These are phyloP conservation scores for Heliconius melpomene DNA, from an alignment of 1,140 invertebrate species.

Conservation along the genomic window DNA sequence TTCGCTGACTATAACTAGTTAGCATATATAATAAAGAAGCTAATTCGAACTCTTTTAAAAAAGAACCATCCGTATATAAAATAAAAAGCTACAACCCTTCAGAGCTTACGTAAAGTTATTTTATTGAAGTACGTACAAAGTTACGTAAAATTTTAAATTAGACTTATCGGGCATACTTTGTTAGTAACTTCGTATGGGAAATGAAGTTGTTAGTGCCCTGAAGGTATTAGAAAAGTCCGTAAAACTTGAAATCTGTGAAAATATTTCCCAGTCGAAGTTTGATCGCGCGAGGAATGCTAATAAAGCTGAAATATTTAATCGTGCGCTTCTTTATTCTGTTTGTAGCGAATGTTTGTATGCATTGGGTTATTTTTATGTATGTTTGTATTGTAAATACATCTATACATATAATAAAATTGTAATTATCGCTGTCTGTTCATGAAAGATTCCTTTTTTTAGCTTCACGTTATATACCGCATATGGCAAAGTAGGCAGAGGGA, in stretches of 20 bases:
- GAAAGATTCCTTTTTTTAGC: too few species aligned
- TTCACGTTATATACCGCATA: too few species aligned
- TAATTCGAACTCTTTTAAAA: background rate
- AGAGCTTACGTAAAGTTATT: too few species aligned
- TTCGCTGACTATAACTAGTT: too few species aligned
- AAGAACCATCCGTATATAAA: background rate
- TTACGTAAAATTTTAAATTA: constrained; percentile 15
- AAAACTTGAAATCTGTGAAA: constrained; percentile 15
- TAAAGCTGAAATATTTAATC: constrained; percentile 26
- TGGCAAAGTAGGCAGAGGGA: too few species aligned
- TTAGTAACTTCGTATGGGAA: constrained; percentile 19
- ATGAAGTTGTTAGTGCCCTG: constrained; percentile 25
- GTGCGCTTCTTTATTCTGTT: constrained; percentile 13
- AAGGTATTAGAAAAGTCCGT: constrained; percentile 35
- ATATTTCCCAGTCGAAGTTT: constrained; percentile 19
- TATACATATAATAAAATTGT: too few species aligned
- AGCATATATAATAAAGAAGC: background rate
- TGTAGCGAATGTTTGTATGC: background rate
- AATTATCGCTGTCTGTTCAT: too few species aligned
- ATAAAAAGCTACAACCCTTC: background rate
- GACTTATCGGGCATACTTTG: constrained; percentile 5
- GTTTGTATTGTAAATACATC: background rate
- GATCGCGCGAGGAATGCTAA: constrained; percentile 25
- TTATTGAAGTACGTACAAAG: background rate
- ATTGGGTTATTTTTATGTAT: background rate